A percentile compares a stretch with the other conserved stretches of the same genome.
Evolutionary conservation across 64 coral and sea anemone species (phyloP).

Genomic region (Exaiptasia diaphana): DNA sequence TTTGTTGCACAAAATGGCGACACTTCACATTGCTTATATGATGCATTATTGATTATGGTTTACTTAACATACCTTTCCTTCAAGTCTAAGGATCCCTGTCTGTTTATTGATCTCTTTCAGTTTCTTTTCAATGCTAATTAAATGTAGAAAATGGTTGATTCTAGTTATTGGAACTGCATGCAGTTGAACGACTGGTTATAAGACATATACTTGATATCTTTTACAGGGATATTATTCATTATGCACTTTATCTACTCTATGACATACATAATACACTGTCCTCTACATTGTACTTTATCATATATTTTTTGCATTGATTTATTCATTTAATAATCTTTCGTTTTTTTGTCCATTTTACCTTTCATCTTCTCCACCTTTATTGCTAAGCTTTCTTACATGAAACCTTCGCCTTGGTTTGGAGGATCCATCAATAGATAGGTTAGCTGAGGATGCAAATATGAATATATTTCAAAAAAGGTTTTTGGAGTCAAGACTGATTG

Average conservation of each 20-base stretch:
- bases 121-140: constrained; percentile 83
- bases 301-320: background rate
- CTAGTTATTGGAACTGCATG: background rate
- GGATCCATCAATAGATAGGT: background rate
- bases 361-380: background rate
- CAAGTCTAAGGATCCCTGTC: constrained; percentile 85
- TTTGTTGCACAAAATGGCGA: too few species aligned
- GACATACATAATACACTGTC: background rate
- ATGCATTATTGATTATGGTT: too few species aligned
- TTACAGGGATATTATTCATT: background rate
- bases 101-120: constrained; percentile 91
- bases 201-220: background rate
- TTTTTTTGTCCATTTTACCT: background rate
- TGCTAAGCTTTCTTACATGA: background rate
- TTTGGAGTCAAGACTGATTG: background rate
- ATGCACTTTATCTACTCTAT: background rate
- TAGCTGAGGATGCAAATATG: background rate
- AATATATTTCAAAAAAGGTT: background rate
- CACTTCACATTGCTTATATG: too few species aligned
- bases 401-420: background rate
- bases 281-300: background rate
- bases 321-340: background rate
- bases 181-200: background rate
- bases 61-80: constrained; percentile 60
- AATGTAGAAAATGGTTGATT: background rate